Percentiles rank a stretch among this genome's conserved stretches.
Conservation (phyloP, 2,888 invertebrate species). For the Nymphalis c-album region DNA sequence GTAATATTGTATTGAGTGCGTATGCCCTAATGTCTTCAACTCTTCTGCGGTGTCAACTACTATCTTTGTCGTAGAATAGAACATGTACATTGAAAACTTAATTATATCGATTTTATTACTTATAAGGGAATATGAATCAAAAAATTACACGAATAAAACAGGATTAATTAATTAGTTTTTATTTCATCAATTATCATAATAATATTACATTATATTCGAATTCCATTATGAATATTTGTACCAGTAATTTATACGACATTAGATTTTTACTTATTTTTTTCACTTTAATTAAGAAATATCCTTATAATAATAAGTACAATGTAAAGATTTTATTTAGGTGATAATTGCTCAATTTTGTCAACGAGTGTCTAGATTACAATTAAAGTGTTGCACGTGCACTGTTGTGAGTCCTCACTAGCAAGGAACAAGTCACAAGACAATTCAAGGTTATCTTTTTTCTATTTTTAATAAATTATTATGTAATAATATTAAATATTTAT, state of each 20-base stretch:
- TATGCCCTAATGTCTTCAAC: constrained; percentile 34
- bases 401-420: constrained; percentile 20
- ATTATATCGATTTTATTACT: constrained; percentile 76
- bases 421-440: not conserved
- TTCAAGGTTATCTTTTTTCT: not conserved
- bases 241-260: constrained; percentile 6
- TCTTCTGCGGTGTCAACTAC: constrained; percentile 36
- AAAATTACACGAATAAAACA: constrained; percentile 16
- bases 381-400: constrained; percentile 17
- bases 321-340: constrained; percentile 69
- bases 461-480: not conserved
- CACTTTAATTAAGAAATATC: constrained; percentile 45
- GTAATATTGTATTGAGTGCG: constrained; percentile 26
- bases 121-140: constrained; percentile 52
- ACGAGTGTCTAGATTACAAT: constrained; percentile 44
- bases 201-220: constrained; percentile 11
- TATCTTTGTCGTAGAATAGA: constrained; percentile 77
- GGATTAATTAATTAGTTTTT: constrained; percentile 21
- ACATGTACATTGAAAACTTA: constrained; percentile 68
- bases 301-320: constrained; percentile 70
- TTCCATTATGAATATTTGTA: constrained; percentile 19
- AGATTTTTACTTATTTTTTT: constrained; percentile 6
- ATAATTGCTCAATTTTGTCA: constrained; percentile 76
- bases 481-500: not conserved
- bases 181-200: constrained; percentile 9